A percentile compares a stretch with the other conserved stretches of the same genome.
phyloP scores from a whole-genome alignment of 2,797 vertebrate genomes.

The Catamblyrhynchus diadema region DNA sequence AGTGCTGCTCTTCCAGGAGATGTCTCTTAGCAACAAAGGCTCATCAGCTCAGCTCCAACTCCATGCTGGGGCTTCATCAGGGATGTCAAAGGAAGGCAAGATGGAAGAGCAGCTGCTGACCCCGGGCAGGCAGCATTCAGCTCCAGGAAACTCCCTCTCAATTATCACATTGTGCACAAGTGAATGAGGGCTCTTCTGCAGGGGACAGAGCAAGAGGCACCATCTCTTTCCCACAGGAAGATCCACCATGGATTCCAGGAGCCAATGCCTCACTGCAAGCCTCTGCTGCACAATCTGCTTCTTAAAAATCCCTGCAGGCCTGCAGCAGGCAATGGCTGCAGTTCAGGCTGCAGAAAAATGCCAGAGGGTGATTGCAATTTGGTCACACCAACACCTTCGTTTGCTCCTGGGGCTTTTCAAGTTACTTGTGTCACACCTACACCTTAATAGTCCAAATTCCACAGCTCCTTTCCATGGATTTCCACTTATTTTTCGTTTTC shows the following conservation, averaged over 20 bases:
- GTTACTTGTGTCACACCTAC: neutral
- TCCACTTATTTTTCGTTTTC: neutral
- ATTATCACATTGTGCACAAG: neutral
- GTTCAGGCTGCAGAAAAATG: neutral
- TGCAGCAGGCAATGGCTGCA: neutral
- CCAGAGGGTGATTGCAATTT: neutral
- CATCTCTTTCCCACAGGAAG: neutral
- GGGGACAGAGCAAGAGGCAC: neutral
- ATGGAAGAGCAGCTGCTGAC: conserved; percentile 27
- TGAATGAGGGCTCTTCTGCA: neutral
- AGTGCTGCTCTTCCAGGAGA: neutral
- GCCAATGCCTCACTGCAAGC: neutral
- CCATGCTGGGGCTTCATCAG: neutral
- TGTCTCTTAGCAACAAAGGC: neutral
- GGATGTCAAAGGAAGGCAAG: neutral
- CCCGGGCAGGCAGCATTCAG: neutral
- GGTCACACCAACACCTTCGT: fast-evolving
- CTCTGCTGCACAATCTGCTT: neutral
- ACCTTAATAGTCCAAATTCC: neutral
- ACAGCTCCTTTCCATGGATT: neutral
- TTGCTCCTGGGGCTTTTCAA: neutral
- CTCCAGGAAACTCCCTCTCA: conserved; percentile 32
- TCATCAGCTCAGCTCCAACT: neutral
- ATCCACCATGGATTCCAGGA: neutral
- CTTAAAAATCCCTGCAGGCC: neutral